phyloP scores from a whole-genome alignment of 2,797 vertebrate species.

The Echiichthys vipera region DNA sequence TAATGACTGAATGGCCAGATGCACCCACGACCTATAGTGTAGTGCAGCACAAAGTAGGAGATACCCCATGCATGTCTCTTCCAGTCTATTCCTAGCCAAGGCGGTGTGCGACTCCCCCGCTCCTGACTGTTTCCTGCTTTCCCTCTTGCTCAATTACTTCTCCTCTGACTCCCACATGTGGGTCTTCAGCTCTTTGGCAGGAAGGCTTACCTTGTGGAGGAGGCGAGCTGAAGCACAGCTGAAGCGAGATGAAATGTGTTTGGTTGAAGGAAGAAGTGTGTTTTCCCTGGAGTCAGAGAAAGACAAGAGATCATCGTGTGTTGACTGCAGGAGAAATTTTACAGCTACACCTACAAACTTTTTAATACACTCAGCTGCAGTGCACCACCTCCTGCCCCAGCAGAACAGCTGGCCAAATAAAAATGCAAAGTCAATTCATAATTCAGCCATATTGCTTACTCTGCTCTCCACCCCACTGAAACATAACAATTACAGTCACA shows the following conservation, averaged over 20 bases:
- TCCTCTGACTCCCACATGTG: conserved; percentile 79
- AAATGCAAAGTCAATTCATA: conserved; percentile 50
- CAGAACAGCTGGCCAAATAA: conserved; percentile 58
- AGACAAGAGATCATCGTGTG: not conserved
- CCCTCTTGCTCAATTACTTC: conserved; percentile 77
- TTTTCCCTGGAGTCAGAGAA: conserved; percentile 17
- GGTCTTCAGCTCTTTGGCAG: conserved; percentile 70
- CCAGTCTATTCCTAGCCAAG: conserved; percentile 75
- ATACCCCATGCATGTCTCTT: conserved; percentile 61
- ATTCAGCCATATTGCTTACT: conserved; percentile 40
- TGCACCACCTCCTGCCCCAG: conserved; percentile 29
- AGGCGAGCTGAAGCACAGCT: conserved; percentile 53
- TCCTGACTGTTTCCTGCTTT: conserved; percentile 72
- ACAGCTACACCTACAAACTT: conserved; percentile 10
- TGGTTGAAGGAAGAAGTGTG: conserved; percentile 38
- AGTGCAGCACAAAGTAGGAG: conserved; percentile 50
- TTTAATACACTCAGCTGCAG: conserved; percentile 39
- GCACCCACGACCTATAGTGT: conserved; percentile 53
- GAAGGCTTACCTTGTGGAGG: conserved; percentile 70
- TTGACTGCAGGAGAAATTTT: conserved; percentile 25
- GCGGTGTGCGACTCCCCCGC: conserved; percentile 58
- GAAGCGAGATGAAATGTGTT: conserved; percentile 31
- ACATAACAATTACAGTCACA: conserved; percentile 53
- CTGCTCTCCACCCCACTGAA: conserved; percentile 14
- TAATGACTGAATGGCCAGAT: conserved; percentile 50